Percentiles rank a stretch among this genome's conserved stretches.
Conservation (phyloP, 2,888 invertebrate species). For the Biston betularia region DNA sequence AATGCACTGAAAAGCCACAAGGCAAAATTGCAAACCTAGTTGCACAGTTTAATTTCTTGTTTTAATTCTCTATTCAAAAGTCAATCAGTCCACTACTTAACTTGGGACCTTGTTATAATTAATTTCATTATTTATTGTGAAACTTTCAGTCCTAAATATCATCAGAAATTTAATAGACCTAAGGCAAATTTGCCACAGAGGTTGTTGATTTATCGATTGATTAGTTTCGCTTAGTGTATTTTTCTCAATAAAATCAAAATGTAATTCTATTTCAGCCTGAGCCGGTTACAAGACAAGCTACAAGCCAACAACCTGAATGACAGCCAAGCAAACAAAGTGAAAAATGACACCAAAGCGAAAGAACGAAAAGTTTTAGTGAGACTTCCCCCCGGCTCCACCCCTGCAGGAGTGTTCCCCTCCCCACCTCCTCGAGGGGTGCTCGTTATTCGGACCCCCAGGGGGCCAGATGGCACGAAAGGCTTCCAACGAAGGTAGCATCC, state of each 20-base stretch:
- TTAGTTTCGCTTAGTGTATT: neutral
- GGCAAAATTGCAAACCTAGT: too few relatives aligned
- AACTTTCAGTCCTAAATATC: too few relatives aligned
- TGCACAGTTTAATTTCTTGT: too few relatives aligned
- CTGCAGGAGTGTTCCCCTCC: slow-evolving; percentile 72
- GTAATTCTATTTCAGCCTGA: slow-evolving; percentile 65
- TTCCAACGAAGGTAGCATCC: slow-evolving; percentile 78
- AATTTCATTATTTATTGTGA: too few relatives aligned
- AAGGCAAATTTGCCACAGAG: too few relatives aligned
- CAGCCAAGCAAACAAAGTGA: slow-evolving; percentile 68
- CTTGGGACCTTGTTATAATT: too few relatives aligned
- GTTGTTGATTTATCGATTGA: too few relatives aligned
- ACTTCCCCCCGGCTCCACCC: slow-evolving; percentile 70
- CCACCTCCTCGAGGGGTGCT: slow-evolving; percentile 80
- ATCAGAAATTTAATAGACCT: neutral
- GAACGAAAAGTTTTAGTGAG: slow-evolving; percentile 76
- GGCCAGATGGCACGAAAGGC: slow-evolving; percentile 91
- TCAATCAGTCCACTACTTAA: too few relatives aligned
- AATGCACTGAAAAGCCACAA: too few relatives aligned
- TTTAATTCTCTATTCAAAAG: too few relatives aligned
- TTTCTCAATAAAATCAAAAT: neutral
- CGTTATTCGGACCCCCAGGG: slow-evolving; percentile 90
- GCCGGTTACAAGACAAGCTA: slow-evolving; percentile 77
- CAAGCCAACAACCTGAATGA: slow-evolving; percentile 78
- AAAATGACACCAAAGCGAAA: slow-evolving; percentile 71